A percentile compares a stretch with the other conserved stretches of the same genome.
phyloP scores from a whole-genome alignment of 1,140 invertebrate genomes.

The Procambarus clarkii region DNA sequence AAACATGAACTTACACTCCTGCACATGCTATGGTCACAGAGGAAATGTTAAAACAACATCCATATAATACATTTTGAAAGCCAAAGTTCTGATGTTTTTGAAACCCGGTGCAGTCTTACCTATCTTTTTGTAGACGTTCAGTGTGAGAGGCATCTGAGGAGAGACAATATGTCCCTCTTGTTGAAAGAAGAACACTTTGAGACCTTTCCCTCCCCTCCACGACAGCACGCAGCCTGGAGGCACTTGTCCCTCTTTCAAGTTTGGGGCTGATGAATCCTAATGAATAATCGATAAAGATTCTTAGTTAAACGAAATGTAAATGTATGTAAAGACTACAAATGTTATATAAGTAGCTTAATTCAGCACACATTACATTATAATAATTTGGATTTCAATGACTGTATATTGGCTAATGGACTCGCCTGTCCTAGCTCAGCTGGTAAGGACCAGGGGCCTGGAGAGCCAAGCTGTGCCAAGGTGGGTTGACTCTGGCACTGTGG shows the following conservation, averaged over 20 bases:
- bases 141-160: constrained; percentile 34
- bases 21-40: too few species aligned
- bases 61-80: too few species aligned
- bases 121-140: constrained; percentile 42
- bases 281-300: not conserved
- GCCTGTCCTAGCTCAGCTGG: not conserved
- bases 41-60: too few species aligned
- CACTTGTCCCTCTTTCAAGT: constrained; percentile 22
- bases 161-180: constrained; percentile 46
- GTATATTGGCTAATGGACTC: not conserved
- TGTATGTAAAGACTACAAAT: not conserved
- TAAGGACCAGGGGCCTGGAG: not conserved
- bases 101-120: not conserved
- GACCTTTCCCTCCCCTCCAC: constrained; percentile 42
- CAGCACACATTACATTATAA: not conserved
- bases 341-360: not conserved
- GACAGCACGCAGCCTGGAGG: constrained; percentile 30
- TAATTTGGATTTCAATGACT: not conserved
- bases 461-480: not conserved
- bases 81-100: too few species aligned
- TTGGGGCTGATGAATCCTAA: not conserved
- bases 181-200: constrained; percentile 50
- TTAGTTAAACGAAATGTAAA: not conserved
- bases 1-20: too few species aligned
- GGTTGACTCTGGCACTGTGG: too few species aligned